Conservation (phyloP, 2,797 vertebrate genomes). For the Lacerta agilis region DNA sequence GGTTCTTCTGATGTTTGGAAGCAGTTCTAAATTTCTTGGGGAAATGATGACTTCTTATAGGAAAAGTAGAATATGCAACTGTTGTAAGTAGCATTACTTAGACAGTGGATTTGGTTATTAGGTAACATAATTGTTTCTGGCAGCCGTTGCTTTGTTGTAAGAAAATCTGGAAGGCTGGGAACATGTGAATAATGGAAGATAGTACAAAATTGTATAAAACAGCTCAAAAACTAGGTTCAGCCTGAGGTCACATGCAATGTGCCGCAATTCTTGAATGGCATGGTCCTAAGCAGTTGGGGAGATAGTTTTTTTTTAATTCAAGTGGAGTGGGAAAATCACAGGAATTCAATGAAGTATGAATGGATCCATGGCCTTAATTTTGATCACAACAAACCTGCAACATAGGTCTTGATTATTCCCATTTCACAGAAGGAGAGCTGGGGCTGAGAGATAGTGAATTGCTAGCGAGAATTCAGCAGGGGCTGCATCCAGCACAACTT, state of each 20-base stretch:
- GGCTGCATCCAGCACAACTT: not conserved
- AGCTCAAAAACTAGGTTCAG: not conserved
- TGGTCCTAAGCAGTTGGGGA: not conserved
- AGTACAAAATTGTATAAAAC: not conserved
- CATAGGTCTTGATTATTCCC: not conserved
- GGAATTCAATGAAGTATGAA: not conserved
- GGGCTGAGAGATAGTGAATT: not conserved
- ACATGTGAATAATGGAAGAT: not conserved
- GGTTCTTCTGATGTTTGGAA: not conserved
- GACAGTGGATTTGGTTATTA: not conserved
- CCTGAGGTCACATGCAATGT: not conserved
- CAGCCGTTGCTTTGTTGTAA: not conserved
- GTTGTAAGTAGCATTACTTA: not conserved
- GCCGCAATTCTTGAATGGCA: not conserved
- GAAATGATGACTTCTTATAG: not conserved
- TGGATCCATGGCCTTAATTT: not conserved
- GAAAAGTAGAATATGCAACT: not conserved
- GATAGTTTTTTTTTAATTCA: no score
- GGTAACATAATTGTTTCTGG: not conserved
- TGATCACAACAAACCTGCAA: not conserved
- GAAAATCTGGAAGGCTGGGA: not conserved
- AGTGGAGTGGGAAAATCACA: no score
- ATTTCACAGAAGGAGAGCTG: not conserved
- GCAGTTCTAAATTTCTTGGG: not conserved
- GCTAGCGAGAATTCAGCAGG: not conserved